Percentiles rank a stretch among this genome's conserved stretches.
Conservation (phyloP, 2,113 vertebrate genomes). For the Erythrocebus patas region DNA sequence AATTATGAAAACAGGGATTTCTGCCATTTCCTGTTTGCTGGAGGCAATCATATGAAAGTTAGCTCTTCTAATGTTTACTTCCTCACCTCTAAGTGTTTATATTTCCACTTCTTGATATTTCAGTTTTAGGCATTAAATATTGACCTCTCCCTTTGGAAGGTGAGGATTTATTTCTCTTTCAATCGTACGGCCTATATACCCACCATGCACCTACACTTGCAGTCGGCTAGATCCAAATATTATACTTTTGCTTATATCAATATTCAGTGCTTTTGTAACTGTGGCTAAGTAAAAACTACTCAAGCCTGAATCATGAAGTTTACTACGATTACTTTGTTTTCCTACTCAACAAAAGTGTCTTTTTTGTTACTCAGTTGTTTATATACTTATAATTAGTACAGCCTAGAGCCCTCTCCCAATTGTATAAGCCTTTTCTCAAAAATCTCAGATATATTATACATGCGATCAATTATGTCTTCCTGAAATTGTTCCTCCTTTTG, state of each 20-base stretch:
- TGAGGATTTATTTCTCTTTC: not conserved
- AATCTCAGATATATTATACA: not conserved
- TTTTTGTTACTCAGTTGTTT: not conserved
- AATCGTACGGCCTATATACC: fast-evolving
- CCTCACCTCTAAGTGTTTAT: not conserved
- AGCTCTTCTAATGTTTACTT: not conserved
- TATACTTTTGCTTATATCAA: not conserved
- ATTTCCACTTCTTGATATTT: not conserved
- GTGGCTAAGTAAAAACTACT: not conserved
- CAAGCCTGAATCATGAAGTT: not conserved
- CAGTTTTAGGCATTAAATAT: not conserved
- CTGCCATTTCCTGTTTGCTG: not conserved
- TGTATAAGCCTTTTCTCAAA: not conserved
- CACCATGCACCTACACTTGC: not conserved
- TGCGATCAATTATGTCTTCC: not conserved
- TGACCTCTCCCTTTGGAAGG: not conserved
- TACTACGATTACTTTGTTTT: not conserved
- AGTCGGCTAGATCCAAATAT: not conserved
- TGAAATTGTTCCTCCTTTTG: not conserved
- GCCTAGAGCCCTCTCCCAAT: not conserved
- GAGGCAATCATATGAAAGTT: not conserved
- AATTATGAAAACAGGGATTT: not conserved
- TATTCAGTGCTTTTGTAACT: not conserved
- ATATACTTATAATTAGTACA: not conserved
- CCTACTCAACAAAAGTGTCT: not conserved